Evolutionary conservation across 1,140 invertebrate genomes (phyloP), one percentile per base, ranked within the genome.

Genomic region (Yoshiicerus persimilis): DNA sequence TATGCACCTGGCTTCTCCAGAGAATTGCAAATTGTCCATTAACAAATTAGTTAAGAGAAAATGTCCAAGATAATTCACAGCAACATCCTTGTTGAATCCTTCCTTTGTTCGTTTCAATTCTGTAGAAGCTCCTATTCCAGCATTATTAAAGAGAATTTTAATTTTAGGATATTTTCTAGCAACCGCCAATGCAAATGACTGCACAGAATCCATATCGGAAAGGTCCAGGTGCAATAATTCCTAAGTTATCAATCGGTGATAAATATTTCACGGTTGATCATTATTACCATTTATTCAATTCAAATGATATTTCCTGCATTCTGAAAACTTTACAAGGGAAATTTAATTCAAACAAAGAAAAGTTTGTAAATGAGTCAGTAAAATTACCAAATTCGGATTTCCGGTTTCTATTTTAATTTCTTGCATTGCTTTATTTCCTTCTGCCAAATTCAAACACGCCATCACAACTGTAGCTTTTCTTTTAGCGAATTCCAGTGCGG

Each of bases 401-500:
- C 77, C 34, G 1, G 84, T 64, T 34, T 27, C 39, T n/a, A 27
- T 32, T 27, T 13, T 47, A 9, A 86, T 47, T 32, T 95, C 93
- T 62, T 93, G 91, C 85, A 94, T 93, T 4, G 94, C 94, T 70
- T 93, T 91, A 88, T 94, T 94, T 4, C 95, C 95, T 88, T 93
- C 94, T 10, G 93, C 92, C 32, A 95, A 91, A 91, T 95, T 94
- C 70, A 96, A 92, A 91, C 96, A 96, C 2, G 95, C 96, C 92
- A 97, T 93, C 84, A 96, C 95, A 9, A 97, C 94, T 62, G 94
- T 93, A 1, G 95, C 96, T 89, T 94, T 94, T 89, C 95, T 93
- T 87, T 92, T 93, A 1, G 94, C 95, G 10, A 96, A 92, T 86
- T 95, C 94, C 83, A 94, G 93, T 0, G 95, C 95, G 1, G 95